A percentile compares a stretch with the other conserved stretches of the same genome.
These are phyloP conservation scores for Ptilodon capucinus DNA, from an alignment of 2,888 invertebrate genomes.

Conservation along the genomic window DNA sequence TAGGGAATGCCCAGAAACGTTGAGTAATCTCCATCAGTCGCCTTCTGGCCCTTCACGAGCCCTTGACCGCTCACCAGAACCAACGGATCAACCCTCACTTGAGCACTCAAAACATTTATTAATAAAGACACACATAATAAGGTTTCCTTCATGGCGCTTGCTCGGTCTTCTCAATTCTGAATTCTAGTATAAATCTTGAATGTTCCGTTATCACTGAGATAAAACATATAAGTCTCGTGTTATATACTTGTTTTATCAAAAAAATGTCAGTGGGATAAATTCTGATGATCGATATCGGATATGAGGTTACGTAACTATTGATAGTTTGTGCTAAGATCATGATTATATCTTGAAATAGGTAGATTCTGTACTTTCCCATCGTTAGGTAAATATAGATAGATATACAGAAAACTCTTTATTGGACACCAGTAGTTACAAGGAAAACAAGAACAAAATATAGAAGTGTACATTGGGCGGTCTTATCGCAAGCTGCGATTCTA, in stretches of 20 bases:
- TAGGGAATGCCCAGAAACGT: constrained; percentile 72
- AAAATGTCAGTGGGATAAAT: constrained; percentile 43
- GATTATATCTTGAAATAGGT: not conserved
- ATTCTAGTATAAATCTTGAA: not conserved
- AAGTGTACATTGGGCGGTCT: no score
- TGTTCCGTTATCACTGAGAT: constrained; percentile 12
- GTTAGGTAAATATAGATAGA: no score
- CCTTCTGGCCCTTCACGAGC: constrained; percentile 61
- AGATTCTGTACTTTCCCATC: not conserved
- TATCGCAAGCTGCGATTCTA: no score
- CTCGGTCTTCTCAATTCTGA: not conserved
- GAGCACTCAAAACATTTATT: constrained; percentile 29
- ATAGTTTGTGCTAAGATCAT: not conserved
- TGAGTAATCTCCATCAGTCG: constrained; percentile 65
- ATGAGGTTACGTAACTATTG: constrained; percentile 24
- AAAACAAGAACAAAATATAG: no score
- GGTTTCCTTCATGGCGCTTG: constrained; percentile 20
- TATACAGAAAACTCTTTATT: no score
- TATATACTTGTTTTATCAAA: constrained; percentile 50
- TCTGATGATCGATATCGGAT: constrained; percentile 33
- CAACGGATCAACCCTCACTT: constrained; percentile 65
- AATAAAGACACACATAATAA: constrained; percentile 28
- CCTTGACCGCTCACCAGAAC: constrained; percentile 64
- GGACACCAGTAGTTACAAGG: no score
- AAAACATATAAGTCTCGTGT: constrained; percentile 18